Evolutionary conservation across 2,888 invertebrate species (phyloP).

Genomic region (Galerucella calmariensis): DNA sequence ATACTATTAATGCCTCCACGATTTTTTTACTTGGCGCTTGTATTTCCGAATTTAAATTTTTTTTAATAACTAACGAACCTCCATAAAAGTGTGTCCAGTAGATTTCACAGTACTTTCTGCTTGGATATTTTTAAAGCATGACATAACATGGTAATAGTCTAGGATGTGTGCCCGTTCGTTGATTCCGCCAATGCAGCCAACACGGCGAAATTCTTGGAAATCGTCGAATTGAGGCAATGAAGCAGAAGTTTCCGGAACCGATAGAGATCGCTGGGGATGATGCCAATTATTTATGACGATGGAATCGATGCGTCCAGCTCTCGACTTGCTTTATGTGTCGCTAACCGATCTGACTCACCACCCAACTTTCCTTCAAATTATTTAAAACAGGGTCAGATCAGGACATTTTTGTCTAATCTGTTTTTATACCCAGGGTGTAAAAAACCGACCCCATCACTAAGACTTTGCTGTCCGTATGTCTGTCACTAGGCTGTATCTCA

Average conservation of each 20-base stretch:
- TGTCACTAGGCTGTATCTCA: no score
- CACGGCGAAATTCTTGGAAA: conserved; percentile 14
- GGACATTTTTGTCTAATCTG: not conserved
- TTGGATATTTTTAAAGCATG: not conserved
- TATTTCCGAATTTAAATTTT: no score
- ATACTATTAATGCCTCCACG: no score
- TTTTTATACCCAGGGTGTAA: no score
- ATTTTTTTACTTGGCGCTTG: no score
- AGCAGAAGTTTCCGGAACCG: conserved; percentile 15
- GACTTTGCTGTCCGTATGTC: no score
- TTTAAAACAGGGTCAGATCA: conserved; percentile 1
- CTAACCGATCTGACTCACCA: not conserved
- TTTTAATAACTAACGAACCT: no score
- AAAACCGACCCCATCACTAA: no score
- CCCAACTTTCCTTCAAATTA: not conserved
- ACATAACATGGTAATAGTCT: not conserved
- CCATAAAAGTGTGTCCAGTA: no score
- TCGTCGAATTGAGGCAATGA: conserved; percentile 13
- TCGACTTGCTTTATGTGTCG: conserved; percentile 10
- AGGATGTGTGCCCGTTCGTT: not conserved
- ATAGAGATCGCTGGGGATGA: conserved; percentile 24
- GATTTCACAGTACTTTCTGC: no score
- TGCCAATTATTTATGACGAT: conserved; percentile 22
- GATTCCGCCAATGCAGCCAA: conserved; percentile 6
- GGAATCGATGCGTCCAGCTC: conserved; percentile 16